Percentiles rank a stretch among this genome's conserved stretches.
Evolutionary conservation across 1,140 invertebrate genomes (phyloP).

Genomic region (Eumaeus atala): DNA sequence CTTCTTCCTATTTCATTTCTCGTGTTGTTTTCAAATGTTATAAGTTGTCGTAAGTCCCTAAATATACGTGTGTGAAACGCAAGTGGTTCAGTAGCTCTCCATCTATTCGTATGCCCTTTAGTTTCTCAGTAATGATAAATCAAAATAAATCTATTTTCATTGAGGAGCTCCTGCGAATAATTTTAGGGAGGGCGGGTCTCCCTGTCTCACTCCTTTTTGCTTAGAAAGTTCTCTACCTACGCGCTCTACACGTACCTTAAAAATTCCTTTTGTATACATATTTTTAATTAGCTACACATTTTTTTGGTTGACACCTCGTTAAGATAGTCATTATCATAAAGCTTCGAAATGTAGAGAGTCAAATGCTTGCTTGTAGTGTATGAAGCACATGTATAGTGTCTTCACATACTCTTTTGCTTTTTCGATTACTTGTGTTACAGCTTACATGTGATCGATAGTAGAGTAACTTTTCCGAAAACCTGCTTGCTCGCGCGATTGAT

Average conservation of each 20-base stretch:
- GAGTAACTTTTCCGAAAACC: conserved; percentile 24
- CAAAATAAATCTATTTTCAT: too few relatives aligned
- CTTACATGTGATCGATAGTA: conserved; percentile 23
- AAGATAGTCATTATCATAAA: conserved; percentile 19
- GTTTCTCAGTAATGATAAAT: too few relatives aligned
- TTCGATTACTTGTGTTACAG: conserved; percentile 17
- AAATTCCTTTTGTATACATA: neutral
- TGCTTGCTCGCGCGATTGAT: conserved; percentile 25
- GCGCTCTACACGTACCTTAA: conserved; percentile 10
- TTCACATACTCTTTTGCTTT: neutral
- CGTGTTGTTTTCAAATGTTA: too few relatives aligned
- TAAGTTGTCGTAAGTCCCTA: too few relatives aligned
- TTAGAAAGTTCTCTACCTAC: conserved; percentile 6
- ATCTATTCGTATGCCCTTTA: too few relatives aligned
- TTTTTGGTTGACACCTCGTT: conserved; percentile 18
- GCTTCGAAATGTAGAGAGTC: conserved; percentile 18
- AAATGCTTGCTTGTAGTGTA: conserved; percentile 25
- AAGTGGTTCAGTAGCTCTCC: too few relatives aligned
- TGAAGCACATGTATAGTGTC: conserved; percentile 22
- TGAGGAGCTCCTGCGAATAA: too few relatives aligned
- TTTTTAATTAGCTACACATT: too few relatives aligned
- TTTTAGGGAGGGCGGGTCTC: too few relatives aligned
- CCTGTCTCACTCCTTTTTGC: too few relatives aligned
- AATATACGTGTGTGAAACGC: too few relatives aligned
- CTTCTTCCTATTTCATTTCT: too few relatives aligned